Conservation (phyloP, 2,888 invertebrate genomes). For the Drosophila maculinotata region DNA sequence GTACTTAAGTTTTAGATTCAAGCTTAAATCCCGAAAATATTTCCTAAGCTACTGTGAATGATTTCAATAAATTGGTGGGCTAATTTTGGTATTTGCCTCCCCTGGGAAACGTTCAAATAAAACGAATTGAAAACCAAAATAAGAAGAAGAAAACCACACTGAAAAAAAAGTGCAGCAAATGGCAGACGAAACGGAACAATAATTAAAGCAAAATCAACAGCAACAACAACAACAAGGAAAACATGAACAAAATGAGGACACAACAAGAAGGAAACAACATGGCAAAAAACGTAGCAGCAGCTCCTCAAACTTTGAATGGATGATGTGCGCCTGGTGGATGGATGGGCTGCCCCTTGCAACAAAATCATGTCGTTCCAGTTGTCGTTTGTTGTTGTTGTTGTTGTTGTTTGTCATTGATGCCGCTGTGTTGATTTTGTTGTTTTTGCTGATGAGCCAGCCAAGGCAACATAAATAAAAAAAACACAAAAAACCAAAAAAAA, state of each 20-base stretch:
- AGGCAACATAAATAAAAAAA: slow-evolving; percentile 22
- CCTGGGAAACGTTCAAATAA: slow-evolving; percentile 15
- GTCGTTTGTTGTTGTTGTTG: slow-evolving; percentile 41
- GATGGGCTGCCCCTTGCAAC: slow-evolving; percentile 43
- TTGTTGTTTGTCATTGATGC: slow-evolving; percentile 69
- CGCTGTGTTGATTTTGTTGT: slow-evolving; percentile 60
- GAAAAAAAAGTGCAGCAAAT: slow-evolving; percentile 54
- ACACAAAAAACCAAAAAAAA: background rate
- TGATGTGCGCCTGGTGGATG: slow-evolving; percentile 38
- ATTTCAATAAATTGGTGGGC: slow-evolving; percentile 36
- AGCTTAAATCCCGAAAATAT: too few relatives aligned
- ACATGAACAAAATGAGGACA: slow-evolving; percentile 38
- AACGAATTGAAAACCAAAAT: slow-evolving; percentile 34
- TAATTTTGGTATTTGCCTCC: slow-evolving; percentile 11
- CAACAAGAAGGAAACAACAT: slow-evolving; percentile 38
- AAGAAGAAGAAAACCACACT: slow-evolving; percentile 17
- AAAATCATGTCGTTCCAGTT: slow-evolving; percentile 55
- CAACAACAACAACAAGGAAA: slow-evolving; percentile 42
- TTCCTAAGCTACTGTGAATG: slow-evolving; percentile 22
- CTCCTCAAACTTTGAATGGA: slow-evolving; percentile 57
- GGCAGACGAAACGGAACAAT: slow-evolving; percentile 76
- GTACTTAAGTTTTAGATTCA: too few relatives aligned
- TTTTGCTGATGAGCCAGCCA: slow-evolving; percentile 69
- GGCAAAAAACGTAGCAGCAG: slow-evolving; percentile 44
- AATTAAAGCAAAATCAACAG: slow-evolving; percentile 70